phyloP scores from a whole-genome alignment of 2,888 invertebrate genomes.

The Hoplodrina ambigua region DNA sequence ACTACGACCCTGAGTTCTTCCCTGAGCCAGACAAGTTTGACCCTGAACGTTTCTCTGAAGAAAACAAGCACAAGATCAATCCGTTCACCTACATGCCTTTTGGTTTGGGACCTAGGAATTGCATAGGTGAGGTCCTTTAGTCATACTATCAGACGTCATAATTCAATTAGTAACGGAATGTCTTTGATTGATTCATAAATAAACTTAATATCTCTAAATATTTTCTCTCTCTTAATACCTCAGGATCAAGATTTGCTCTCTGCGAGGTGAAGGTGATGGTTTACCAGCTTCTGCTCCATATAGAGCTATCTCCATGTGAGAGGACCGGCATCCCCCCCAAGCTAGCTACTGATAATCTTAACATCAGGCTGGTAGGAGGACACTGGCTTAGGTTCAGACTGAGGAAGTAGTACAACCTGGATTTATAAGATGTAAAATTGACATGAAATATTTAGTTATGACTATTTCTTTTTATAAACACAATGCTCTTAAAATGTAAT shows the following conservation, averaged over 20 bases:
- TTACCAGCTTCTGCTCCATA: slow-evolving; percentile 75
- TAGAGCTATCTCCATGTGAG: slow-evolving; percentile 73
- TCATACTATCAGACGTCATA: not conserved
- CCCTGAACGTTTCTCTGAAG: slow-evolving; percentile 90
- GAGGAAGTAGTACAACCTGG: slow-evolving; percentile 19
- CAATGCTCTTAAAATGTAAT: too few relatives aligned
- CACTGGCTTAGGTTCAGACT: slow-evolving; percentile 73
- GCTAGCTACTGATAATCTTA: slow-evolving; percentile 67
- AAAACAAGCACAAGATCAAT: slow-evolving; percentile 86
- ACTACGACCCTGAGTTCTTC: slow-evolving; percentile 87
- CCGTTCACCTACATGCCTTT: slow-evolving; percentile 86
- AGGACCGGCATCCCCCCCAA: slow-evolving; percentile 72
- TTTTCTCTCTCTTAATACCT: too few relatives aligned
- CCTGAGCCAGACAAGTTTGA: slow-evolving; percentile 90
- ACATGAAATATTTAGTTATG: not conserved
- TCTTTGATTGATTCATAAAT: too few relatives aligned
- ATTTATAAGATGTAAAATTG: not conserved
- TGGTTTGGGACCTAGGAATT: slow-evolving; percentile 91
- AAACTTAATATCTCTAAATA: too few relatives aligned
- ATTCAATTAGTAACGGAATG: not conserved
- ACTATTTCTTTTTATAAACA: too few relatives aligned
- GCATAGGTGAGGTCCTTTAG: slow-evolving; percentile 85
- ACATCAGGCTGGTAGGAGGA: slow-evolving; percentile 73
- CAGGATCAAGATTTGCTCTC: slow-evolving; percentile 80
- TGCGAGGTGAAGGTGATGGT: slow-evolving; percentile 80